These are phyloP conservation scores for Pardosa pseudoannulata DNA, from an alignment of 2,888 invertebrate genomes.

Conservation along the genomic window DNA sequence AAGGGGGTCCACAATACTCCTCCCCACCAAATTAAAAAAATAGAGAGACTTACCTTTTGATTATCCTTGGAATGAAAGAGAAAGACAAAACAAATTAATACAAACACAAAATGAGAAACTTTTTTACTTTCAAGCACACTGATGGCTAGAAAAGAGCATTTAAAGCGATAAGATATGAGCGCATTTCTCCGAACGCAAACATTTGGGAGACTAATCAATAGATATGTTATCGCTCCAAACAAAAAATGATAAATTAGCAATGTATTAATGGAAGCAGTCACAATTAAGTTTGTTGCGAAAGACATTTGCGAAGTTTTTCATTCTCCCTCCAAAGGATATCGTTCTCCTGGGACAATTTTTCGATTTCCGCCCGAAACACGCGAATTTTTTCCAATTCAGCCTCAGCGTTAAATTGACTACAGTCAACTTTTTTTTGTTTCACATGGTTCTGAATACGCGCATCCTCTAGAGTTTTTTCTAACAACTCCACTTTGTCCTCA, in stretches of 20 bases:
- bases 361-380: conserved; percentile 43
- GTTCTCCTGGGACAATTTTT: conserved; percentile 38
- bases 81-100: background rate
- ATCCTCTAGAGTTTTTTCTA: conserved; percentile 14
- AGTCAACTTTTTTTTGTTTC: background rate
- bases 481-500: conserved; percentile 86
- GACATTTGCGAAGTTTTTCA: conserved; percentile 5
- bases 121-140: conserved; percentile 18
- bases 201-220: conserved; percentile 3
- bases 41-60: no score
- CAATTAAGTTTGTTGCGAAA: conserved; percentile 4
- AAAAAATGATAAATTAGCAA: conserved; percentile 17
- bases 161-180: conserved; percentile 14
- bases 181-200: conserved; percentile 2
- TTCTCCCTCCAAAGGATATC: conserved; percentile 43
- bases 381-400: conserved; percentile 42
- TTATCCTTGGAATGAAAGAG: no score
- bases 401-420: background rate
- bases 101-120: background rate
- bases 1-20: no score
- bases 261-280: background rate
- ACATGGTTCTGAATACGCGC: background rate
- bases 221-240: conserved; percentile 22
- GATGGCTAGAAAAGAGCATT: conserved; percentile 12
- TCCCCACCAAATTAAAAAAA: no score